Percentiles rank a stretch among this genome's conserved stretches.
These are phyloP conservation scores for Jordanella pulchra DNA, from an alignment of 2,797 vertebrate species.

Conservation along the genomic window DNA sequence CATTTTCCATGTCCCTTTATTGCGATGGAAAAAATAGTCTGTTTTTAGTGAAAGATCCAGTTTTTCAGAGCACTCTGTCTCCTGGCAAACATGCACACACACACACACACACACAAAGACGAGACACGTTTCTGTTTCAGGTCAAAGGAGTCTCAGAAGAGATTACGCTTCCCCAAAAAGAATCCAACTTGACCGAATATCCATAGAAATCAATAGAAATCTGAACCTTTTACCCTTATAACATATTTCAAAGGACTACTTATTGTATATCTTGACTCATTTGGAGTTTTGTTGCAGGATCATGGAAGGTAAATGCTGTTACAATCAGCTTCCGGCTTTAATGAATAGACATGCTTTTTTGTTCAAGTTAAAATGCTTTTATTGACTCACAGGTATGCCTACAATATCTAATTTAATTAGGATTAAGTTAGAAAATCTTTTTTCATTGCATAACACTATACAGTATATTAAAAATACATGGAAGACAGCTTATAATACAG, in stretches of 20 bases:
- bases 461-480: background rate
- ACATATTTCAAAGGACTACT: slow-evolving; percentile 12
- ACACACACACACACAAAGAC: no score
- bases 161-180: slow-evolving; percentile 30
- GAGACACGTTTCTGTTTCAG: slow-evolving; percentile 50
- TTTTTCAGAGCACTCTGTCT: slow-evolving; percentile 44
- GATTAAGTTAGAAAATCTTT: background rate
- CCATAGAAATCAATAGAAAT: slow-evolving; percentile 43
- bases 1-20: slow-evolving; percentile 53
- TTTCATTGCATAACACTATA: background rate
- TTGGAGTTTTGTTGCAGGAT: background rate
- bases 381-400: background rate
- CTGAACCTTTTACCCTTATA: slow-evolving; percentile 44
- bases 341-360: background rate
- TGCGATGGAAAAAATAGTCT: slow-evolving; percentile 34
- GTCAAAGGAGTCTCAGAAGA: slow-evolving; percentile 43
- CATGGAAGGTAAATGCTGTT: background rate
- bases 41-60: slow-evolving; percentile 61
- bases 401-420: background rate
- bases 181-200: slow-evolving; percentile 42
- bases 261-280: background rate
- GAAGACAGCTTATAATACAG: no score
- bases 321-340: background rate
- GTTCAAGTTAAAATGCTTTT: background rate
- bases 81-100: slow-evolving; percentile 10